A percentile compares a stretch with the other conserved stretches of the same genome.
Conservation (phyloP, 2,797 vertebrate species). For the Buceros bicornis region DNA sequence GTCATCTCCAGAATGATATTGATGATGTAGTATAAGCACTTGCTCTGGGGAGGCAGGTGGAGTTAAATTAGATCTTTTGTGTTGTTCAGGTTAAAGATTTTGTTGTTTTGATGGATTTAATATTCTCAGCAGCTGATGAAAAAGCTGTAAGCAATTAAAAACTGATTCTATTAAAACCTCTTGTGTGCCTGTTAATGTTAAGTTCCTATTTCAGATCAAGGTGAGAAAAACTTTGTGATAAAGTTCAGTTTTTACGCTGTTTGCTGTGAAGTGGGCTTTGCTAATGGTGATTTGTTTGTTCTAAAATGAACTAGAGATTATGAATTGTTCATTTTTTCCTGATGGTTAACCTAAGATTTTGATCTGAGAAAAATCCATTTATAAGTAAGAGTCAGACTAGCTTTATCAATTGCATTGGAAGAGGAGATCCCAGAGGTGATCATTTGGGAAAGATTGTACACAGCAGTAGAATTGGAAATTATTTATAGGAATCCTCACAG, state of each 20-base stretch:
- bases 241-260: neutral
- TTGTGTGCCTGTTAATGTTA: neutral
- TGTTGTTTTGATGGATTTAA: constrained; percentile 17
- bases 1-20: neutral
- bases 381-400: neutral
- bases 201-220: neutral
- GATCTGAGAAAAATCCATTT: constrained; percentile 23
- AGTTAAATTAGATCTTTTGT: constrained; percentile 7
- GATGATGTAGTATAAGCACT: neutral
- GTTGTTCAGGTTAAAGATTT: neutral
- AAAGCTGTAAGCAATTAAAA: constrained; percentile 29
- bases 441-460: neutral
- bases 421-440: neutral
- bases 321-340: neutral
- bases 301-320: neutral
- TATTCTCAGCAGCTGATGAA: neutral
- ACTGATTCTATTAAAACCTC: neutral
- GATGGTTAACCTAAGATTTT: neutral
- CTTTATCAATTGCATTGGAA: neutral
- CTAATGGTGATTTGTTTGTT: neutral
- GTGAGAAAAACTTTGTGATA: neutral
- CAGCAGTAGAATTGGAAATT: neutral
- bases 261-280: neutral
- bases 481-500: neutral
- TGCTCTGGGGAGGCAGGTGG: neutral